Evolutionary conservation across 2,113 vertebrate species (phyloP), one percentile per base, ranked within the genome.

Genomic region (Chionis minor): DNA sequence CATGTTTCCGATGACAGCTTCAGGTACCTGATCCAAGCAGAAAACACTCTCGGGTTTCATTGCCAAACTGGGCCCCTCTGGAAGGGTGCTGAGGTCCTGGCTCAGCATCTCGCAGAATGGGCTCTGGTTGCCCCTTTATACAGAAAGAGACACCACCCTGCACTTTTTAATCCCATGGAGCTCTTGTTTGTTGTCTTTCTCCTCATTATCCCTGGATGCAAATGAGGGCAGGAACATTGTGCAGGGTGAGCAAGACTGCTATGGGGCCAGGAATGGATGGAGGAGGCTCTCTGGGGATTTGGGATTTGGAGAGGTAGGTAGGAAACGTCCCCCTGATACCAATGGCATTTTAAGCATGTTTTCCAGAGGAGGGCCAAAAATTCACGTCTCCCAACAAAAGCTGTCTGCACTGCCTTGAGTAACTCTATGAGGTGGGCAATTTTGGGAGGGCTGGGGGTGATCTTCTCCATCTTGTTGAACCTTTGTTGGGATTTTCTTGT

Each of bases 11-110:
- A 10, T 90, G 97, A 93, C 95, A 97, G 94, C 97, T 94, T 95
- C 92, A 94, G 95, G 88, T 92, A 89, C 96, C 78, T 89, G 87
- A 96, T 96, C 96, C 96, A 92, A 96, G 94, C 86, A 86, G 95
- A 65, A 67, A 95, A 82, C 1, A 1, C 52, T 8, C 17, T 0
- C 0, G 2, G 28, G 1, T 13, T 90, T 62, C 5, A 8, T 44
- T 63, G 45, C 67, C 32, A 58, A 56, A 14, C 51, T 49, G 47
- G 16, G 28, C 12, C 16, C 12, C 16, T 52, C 55, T 11, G 33
- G 23, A 16, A 75, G 20, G 7, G 65, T 66, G 54, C 70, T 67
- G 84, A 88, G 84, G 35, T 72, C 47, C 35, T 54, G 21, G 21
- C 28, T 44, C 38, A 42, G 38, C 42, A 32, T 52, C 23, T 14